phyloP scores from a whole-genome alignment of 2,113 vertebrate genomes.

The Cisticola juncidis region DNA sequence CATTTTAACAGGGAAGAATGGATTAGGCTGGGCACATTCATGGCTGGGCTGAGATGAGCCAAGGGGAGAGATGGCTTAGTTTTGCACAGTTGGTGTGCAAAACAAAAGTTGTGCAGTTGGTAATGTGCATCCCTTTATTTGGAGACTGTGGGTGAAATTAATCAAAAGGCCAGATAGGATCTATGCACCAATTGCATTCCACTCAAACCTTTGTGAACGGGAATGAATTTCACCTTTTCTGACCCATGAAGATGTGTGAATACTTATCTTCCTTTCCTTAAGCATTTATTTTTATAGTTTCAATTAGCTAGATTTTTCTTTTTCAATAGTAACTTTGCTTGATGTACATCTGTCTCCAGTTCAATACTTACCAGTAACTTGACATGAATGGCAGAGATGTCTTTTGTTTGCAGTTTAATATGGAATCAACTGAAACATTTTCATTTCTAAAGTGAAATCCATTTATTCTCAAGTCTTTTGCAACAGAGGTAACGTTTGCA shows the following conservation, averaged over 20 bases:
- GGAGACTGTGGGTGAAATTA: neutral
- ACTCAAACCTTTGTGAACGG: neutral
- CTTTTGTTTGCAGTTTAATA: neutral
- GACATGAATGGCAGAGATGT: neutral
- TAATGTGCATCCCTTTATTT: neutral
- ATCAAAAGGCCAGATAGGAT: neutral
- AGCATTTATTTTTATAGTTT: conserved; percentile 11
- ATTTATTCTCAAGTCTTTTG: neutral
- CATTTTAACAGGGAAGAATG: neutral
- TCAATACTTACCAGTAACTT: neutral
- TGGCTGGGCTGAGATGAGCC: neutral
- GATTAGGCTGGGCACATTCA: neutral
- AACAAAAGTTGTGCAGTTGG: neutral
- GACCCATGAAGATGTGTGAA: neutral
- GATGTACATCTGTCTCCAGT: neutral
- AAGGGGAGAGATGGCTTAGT: neutral
- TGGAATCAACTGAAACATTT: neutral
- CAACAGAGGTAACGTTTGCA: neutral
- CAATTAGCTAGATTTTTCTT: conserved; percentile 13
- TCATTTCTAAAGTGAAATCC: neutral
- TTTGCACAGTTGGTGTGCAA: too few relatives aligned
- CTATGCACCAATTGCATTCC: neutral
- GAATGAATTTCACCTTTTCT: conserved; percentile 19
- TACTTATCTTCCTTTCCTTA: neutral
- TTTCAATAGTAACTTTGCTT: neutral